Evolutionary conservation across 1,140 invertebrate genomes (phyloP), one percentile per base, ranked within the genome.

Genomic region (Galleria mellonella): DNA sequence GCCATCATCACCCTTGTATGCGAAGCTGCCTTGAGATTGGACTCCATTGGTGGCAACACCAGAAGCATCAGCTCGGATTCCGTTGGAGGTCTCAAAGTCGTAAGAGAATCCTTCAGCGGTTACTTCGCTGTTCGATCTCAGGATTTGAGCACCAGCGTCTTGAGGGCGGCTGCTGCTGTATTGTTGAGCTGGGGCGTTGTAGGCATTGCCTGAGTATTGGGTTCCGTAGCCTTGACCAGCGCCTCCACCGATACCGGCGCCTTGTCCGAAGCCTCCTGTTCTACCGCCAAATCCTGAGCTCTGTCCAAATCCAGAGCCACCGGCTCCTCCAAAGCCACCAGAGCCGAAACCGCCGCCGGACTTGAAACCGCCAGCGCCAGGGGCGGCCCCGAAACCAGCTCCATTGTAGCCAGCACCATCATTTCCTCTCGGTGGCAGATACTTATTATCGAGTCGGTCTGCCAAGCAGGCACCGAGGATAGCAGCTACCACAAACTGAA

Each of bases 1-100:
- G 0, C 94, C 94, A 64, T 95, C 92, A 10, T 92, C 91, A 30
- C 91, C 82, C 55, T 74, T 82, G 73, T 83, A 85, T 4, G 61
- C 64, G 63, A 82, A 85, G 56, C 70, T 74, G 4, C 82, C 82
- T 11, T 79, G 75, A 12, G 77, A 77, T 36, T 78, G 73, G 9
- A 82, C 74, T 9, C 77, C 77, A 30, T 78, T 82, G 15, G 81
- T 83, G 23, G 78, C 81, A 0, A 81, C 71, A 4, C 81, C 81
- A 9, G 60, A 61, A 1, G 78, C 78, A 23, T 84, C 78, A 64
- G 81, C 81, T 32, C 68, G 68, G 56, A 84, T 84, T 5, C 81
- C 81, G 54, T 84, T 84, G 10, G 78, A 83, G 9, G 81, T 84
- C 47, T 84, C 81, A 51, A 77, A 84, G 51, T 83, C 78, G 55